Evolutionary conservation across 2,113 vertebrate genomes (phyloP), one percentile per base, ranked within the genome.

Genomic region (Dinomys branickii): DNA sequence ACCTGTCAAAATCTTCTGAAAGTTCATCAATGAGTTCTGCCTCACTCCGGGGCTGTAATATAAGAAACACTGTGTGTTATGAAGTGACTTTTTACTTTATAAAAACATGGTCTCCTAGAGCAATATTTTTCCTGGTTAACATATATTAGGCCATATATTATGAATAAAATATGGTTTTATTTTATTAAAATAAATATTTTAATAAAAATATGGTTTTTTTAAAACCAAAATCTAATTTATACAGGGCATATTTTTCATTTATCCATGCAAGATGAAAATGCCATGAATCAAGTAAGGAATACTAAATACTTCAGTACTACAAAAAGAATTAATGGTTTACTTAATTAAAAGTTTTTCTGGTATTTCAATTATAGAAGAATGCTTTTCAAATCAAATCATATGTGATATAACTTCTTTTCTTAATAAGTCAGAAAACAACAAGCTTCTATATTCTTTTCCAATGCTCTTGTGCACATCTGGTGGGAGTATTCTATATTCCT

Each of bases 1-100:
- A 85, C 58, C 0, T n/a, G 52, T 85, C 81, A 81, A 99, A 98
- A 56, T 98, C 98, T 94, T 98, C 98, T 5, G 98, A 98, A 95
- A 99, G 98, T 71, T 98, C 98, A 93, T 98, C 98, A 58, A 94
- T 80, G 67, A 99, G 98, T 67, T 98, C 98, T 52, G 96, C 97
- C 83, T 99, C 98, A 69, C 97, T 98, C 94, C 98, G 73, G 91
- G 89, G 85, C 99, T 99, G 96, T 7, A 98, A 97, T 35, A 11
- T 8, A 89, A 96, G 54, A 92, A 85, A 4, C 30, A 19, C 2
- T 44, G 2, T 0, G 3, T 6, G 6, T 47, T 54, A 95, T 1
- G 44, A 71, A 87, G 65, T 73, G 41, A 96, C 1, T 71, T 24
- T 75, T 81, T 28, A 58, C 12, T 83, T 7, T 47, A 17, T 71